These are phyloP conservation scores for Unio delphinus DNA, from an alignment of 2,888 invertebrate genomes.

Conservation along the genomic window DNA sequence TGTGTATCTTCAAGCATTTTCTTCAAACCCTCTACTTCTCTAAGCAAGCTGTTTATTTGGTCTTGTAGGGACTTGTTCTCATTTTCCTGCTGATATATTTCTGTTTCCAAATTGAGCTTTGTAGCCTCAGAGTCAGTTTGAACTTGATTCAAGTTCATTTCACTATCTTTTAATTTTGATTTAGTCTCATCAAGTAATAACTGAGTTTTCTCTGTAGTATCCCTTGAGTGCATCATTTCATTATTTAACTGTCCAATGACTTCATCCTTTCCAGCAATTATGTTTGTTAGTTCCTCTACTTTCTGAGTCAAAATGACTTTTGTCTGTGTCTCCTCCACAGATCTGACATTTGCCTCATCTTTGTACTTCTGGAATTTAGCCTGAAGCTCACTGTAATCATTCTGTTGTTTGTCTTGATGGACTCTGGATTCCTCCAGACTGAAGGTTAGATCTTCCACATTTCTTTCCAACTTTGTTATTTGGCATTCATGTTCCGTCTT, in stretches of 20 bases:
- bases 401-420: slow-evolving; percentile 14
- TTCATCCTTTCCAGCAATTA: slow-evolving; percentile 4
- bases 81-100: not conserved
- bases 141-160: too few species aligned
- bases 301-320: not conserved
- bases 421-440: slow-evolving; percentile 10
- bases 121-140: too few species aligned
- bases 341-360: slow-evolving; percentile 3
- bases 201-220: too few species aligned
- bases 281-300: slow-evolving; percentile 3
- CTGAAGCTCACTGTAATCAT: slow-evolving; percentile 2
- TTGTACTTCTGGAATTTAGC: slow-evolving; percentile 3
- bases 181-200: too few species aligned
- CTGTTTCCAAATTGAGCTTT: not conserved
- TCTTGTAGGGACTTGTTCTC: slow-evolving; percentile 3
- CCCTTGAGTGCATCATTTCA: not conserved
- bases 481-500: slow-evolving; percentile 8
- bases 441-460: slow-evolving; percentile 18
- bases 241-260: slow-evolving; percentile 9
- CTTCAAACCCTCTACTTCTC: not conserved
- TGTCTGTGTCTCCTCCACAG: not conserved
- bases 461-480: slow-evolving; percentile 9
- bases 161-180: too few species aligned
- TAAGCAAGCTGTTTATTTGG: not conserved
- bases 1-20: too few species aligned